These are phyloP conservation scores for Homarus americanus DNA, from an alignment of 1,140 invertebrate species.

Conservation along the genomic window DNA sequence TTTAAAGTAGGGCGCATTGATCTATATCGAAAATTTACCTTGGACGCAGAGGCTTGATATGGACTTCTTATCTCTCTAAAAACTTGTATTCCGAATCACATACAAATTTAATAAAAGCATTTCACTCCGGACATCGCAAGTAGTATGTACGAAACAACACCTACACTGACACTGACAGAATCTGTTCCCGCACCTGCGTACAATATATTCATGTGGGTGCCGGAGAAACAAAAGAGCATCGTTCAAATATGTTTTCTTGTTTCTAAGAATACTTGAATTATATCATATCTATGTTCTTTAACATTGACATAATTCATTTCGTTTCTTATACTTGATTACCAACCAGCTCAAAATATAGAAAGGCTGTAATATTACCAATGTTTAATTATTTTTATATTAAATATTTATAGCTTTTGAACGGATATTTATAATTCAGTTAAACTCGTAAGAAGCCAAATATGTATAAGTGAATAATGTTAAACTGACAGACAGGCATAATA, in stretches of 20 bases:
- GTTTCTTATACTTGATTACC: neutral
- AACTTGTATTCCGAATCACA: neutral
- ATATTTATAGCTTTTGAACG: no score
- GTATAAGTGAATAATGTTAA: no score
- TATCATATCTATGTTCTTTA: neutral
- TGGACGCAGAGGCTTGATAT: neutral
- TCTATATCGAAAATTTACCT: neutral
- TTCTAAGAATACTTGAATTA: neutral
- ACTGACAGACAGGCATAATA: no score
- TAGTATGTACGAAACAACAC: neutral
- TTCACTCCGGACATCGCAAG: neutral
- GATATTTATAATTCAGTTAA: no score
- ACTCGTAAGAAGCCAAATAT: no score
- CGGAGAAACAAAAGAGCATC: neutral
- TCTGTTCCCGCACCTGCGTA: neutral
- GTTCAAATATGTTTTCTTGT: neutral
- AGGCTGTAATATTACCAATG: neutral
- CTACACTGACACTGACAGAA: neutral
- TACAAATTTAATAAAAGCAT: slow-evolving; percentile 31
- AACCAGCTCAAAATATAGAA: neutral
- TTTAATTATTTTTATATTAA: neutral
- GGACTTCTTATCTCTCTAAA: slow-evolving; percentile 11
- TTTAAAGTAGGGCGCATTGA: neutral
- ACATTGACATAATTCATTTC: neutral
- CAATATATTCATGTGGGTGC: neutral